These are phyloP conservation scores for Oreamnos americanus DNA, from an alignment of 2,113 vertebrate genomes.

Conservation along the genomic window DNA sequence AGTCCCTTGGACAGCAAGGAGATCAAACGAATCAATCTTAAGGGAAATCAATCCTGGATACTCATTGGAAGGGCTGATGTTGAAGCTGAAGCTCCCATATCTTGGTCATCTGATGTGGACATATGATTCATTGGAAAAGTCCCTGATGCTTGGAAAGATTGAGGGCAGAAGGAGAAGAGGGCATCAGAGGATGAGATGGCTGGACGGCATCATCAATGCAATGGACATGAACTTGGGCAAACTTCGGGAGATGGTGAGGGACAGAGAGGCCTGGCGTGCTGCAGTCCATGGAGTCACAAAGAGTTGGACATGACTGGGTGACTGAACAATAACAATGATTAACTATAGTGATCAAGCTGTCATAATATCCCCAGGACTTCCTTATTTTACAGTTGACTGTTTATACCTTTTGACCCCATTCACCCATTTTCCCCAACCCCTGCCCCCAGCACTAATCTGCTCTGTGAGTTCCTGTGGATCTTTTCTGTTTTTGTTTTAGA, in stretches of 20 bases:
- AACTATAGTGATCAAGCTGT: neutral
- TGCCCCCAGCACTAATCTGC: neutral
- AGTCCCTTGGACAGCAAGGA: neutral
- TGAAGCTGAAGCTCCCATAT: neutral
- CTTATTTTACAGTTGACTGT: neutral
- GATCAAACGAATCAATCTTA: neutral
- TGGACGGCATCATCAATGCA: neutral
- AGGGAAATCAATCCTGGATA: neutral
- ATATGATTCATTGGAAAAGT: neutral
- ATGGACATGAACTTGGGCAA: neutral
- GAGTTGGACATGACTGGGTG: fast-evolving
- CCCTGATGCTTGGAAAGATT: neutral
- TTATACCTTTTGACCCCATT: neutral
- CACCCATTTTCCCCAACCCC: neutral
- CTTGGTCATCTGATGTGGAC: neutral
- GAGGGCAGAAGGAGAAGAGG: neutral
- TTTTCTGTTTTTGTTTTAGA: neutral
- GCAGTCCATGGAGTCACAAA: neutral
- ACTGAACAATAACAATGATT: neutral
- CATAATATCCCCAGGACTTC: neutral
- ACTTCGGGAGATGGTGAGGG: neutral
- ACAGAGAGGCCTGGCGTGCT: neutral
- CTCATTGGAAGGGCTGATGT: neutral
- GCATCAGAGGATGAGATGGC: neutral
- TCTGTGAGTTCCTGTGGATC: neutral